phyloP scores from a whole-genome alignment of 1,140 invertebrate species.

The Procambarus virginalis region DNA sequence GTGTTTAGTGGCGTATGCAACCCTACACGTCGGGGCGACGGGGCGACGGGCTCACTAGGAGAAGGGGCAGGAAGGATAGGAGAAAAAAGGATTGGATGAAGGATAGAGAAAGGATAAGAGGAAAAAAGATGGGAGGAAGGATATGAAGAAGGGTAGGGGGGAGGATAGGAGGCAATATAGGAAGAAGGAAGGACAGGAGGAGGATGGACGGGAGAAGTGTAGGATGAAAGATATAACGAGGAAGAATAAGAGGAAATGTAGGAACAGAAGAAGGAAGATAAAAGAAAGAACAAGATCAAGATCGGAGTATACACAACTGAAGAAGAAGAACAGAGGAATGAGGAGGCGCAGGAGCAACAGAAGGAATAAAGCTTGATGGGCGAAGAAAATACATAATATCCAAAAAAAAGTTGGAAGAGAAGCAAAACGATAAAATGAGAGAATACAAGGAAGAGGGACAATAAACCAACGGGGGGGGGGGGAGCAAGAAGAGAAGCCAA shows the following conservation, averaged over 20 bases:
- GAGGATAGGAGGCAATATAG: too few species aligned
- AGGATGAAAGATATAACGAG: neutral
- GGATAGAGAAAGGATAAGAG: neutral
- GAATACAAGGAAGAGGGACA: neutral
- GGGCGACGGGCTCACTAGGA: conserved; percentile 14
- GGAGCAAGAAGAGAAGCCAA: neutral
- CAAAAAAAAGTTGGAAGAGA: neutral
- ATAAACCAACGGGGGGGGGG: neutral
- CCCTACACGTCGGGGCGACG: conserved; percentile 33
- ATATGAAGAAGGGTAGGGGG: neutral
- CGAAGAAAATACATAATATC: too few species aligned
- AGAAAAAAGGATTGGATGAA: neutral
- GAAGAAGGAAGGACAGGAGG: neutral
- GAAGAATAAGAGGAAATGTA: too few species aligned
- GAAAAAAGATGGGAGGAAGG: neutral
- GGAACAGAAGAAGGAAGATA: neutral
- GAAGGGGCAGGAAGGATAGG: conserved; percentile 5
- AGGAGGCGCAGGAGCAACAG: neutral
- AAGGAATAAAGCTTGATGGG: neutral
- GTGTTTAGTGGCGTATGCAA: conserved; percentile 52
- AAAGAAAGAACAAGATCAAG: neutral
- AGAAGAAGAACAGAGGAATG: too few species aligned
- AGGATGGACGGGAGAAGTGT: neutral
- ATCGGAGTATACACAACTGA: too few species aligned
- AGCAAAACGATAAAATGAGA: neutral